Conservation (phyloP, 2,888 invertebrate species). For the Tipula vernalis region DNA sequence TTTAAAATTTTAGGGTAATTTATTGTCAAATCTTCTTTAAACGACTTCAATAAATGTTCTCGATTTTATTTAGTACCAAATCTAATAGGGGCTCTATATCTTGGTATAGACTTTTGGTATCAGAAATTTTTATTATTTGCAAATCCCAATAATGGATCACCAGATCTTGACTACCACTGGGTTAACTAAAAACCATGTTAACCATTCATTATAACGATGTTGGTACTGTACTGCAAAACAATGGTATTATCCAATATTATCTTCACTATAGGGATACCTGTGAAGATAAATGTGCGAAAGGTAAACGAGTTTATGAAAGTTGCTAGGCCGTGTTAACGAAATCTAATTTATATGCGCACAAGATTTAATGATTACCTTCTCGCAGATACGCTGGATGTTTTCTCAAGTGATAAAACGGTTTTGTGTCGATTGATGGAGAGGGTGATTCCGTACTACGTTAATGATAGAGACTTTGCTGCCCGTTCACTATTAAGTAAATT, state of each 20-base stretch:
- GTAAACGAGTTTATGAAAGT: too few relatives aligned
- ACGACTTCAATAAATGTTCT: too few relatives aligned
- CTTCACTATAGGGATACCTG: conserved; percentile 14
- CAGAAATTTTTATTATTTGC: not conserved
- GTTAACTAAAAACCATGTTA: conserved; percentile 15
- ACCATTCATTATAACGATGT: conserved; percentile 17
- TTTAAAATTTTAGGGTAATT: too few relatives aligned
- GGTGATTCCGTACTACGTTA: too few relatives aligned
- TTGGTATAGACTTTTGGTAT: not conserved
- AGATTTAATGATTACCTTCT: conserved; percentile 21
- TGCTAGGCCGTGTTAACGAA: conserved; percentile 20
- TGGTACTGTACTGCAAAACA: conserved; percentile 15
- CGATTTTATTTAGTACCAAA: too few relatives aligned
- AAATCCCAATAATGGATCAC: not conserved
- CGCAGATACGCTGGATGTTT: too few relatives aligned
- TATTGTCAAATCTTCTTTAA: too few relatives aligned
- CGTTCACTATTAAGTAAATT: not conserved
- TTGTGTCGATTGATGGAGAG: conserved; percentile 19
- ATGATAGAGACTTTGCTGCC: too few relatives aligned
- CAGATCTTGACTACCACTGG: too few relatives aligned
- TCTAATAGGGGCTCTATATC: not conserved
- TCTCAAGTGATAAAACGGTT: too few relatives aligned
- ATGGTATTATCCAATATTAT: conserved; percentile 18
- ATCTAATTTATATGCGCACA: conserved; percentile 21
- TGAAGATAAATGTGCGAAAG: too few relatives aligned